Conservation (phyloP, 1,140 invertebrate genomes). For the Berghia stephanieae region DNA sequence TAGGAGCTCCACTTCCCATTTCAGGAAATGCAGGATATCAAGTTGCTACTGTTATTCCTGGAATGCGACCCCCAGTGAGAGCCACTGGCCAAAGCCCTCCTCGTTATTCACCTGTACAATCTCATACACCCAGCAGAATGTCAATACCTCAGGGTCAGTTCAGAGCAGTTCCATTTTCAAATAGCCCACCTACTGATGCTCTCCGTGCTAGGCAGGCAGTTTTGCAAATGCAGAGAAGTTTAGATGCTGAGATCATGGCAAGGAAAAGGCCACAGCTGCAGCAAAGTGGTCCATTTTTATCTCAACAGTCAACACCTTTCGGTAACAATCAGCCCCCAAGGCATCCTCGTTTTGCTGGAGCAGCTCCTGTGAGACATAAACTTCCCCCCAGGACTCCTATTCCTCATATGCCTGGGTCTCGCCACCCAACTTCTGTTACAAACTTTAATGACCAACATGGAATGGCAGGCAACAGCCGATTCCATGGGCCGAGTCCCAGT, state of each 20-base stretch:
- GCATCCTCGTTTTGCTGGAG: too few relatives aligned
- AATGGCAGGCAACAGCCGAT: not conserved
- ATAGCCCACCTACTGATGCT: constrained; percentile 17
- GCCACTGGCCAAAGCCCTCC: not conserved
- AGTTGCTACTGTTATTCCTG: not conserved
- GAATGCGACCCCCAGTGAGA: not conserved
- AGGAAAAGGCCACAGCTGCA: not conserved
- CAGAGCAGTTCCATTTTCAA: not conserved
- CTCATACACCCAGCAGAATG: not conserved
- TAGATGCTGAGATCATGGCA: constrained; percentile 27
- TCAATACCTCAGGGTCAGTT: too few relatives aligned
- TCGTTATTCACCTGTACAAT: not conserved
- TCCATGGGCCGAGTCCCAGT: not conserved
- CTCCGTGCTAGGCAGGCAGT: constrained; percentile 16
- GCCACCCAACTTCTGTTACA: not conserved
- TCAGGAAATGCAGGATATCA: too few relatives aligned
- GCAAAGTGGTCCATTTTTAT: not conserved
- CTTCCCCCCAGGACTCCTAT: not conserved
- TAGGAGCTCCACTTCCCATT: too few relatives aligned
- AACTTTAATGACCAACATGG: not conserved
- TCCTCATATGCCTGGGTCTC: not conserved
- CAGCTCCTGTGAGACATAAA: too few relatives aligned
- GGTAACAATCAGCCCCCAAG: too few relatives aligned
- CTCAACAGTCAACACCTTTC: not conserved
- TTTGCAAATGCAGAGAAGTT: constrained; percentile 26